phyloP scores from a whole-genome alignment of 2,113 vertebrate genomes.

The Sorex araneus region DNA sequence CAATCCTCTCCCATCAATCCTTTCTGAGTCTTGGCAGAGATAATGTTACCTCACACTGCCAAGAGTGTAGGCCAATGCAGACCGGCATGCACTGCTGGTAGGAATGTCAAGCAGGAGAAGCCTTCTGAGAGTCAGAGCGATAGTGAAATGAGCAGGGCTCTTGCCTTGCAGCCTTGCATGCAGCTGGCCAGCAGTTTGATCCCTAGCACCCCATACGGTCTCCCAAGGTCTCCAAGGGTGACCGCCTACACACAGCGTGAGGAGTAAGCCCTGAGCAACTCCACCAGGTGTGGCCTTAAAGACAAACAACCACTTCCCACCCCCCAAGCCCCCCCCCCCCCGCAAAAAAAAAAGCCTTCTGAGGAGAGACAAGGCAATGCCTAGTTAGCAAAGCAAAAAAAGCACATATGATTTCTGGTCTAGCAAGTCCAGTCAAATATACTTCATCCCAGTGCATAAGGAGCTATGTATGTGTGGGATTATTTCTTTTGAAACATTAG shows the following conservation, averaged over 20 bases:
- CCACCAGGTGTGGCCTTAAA: too few species aligned
- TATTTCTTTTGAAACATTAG: not conserved
- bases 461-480: not conserved
- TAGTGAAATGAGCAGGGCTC: too few species aligned
- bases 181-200: too few species aligned
- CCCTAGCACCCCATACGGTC: too few species aligned
- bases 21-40: not conserved
- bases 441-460: not conserved
- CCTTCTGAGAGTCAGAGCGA: too few species aligned
- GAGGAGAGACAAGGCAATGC: not conserved
- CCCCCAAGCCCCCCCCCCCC: too few species aligned
- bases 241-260: too few species aligned
- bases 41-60: not conserved
- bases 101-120: not conserved
- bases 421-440: conserved; percentile 3
- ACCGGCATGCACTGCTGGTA: not conserved
- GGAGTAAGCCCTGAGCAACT: too few species aligned
- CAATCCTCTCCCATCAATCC: not conserved
- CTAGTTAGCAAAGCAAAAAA: not conserved
- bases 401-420: not conserved
- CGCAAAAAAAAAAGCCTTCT: not conserved
- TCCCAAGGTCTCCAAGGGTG: too few species aligned
- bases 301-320: too few species aligned
- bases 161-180: too few species aligned
- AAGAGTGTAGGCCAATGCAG: not conserved